A percentile compares a stretch with the other conserved stretches of the same genome.
Evolutionary conservation across 2,113 vertebrate genomes (phyloP).

Genomic region (Aldabrachelys gigantea): DNA sequence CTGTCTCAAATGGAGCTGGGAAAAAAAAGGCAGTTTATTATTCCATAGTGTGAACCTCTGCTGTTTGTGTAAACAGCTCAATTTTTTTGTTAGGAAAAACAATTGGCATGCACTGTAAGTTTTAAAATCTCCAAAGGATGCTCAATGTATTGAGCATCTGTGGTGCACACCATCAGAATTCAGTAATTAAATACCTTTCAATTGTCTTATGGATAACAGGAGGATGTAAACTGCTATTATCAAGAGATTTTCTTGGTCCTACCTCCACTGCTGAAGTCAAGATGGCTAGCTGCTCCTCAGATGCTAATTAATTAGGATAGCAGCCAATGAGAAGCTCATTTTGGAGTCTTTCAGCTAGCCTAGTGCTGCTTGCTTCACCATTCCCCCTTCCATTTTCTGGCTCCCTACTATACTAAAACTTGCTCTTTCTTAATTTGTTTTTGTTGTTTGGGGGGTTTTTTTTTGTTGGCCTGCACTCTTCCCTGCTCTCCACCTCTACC

Average conservation of each 20-base stretch:
- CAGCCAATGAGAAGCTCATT: background rate
- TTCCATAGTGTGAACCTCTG: background rate
- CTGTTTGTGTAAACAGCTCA: background rate
- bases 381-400: background rate
- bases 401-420: background rate
- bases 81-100: too few species aligned
- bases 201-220: too few species aligned
- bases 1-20: background rate
- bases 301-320: background rate
- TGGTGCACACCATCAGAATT: too few species aligned
- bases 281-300: background rate
- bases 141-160: too few species aligned
- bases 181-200: too few species aligned
- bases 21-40: background rate
- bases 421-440: background rate
- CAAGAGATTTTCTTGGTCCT: background rate
- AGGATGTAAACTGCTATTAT: too few species aligned
- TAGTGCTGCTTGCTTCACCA: background rate
- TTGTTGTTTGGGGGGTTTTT: too few species aligned
- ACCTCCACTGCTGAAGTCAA: background rate
- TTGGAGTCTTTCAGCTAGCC: background rate
- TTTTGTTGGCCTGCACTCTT: background rate
- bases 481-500: too few species aligned
- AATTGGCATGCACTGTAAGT: too few species aligned
- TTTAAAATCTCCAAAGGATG: too few species aligned